Base-by-base conservation (phyloP, 2,888 invertebrate genomes). In the Cryptocheilus praepositus region DNA sequence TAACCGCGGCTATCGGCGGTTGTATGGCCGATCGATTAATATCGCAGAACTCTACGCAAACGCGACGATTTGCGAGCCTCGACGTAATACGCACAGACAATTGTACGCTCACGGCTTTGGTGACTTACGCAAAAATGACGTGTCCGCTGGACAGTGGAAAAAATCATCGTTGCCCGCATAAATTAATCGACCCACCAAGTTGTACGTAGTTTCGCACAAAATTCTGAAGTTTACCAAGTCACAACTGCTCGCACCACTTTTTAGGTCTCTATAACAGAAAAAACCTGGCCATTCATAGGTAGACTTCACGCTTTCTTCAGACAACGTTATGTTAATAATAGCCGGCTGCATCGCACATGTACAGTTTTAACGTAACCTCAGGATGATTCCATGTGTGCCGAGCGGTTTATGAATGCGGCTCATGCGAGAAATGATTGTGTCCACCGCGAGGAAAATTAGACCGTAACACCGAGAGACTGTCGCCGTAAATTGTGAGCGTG, bases 21-120 rank as follows among this genome's bases (percentile, higher is more conserved):
- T 19, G 43, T 62, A 16, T 18, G 59, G 18, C 15, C 46, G 61
- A 62, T 64, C 62, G 64, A 65, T 65, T 44, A 36, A 62, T 16
- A 18, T 13, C 15, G 0, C 28, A 15, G 1, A 15, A 15, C 3
- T n/a, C 11, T 36, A 25, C 16, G 36, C 55, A 25, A 25, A 25
- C 25, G 25, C 25, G 25, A 25, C 5, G n/a, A n/a, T 25, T 25
- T 25, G 25, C 2, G 25, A 25, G 25, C 5, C 25, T 5, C 25
- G 25, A 5, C 5, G 25, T 25, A 25, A 25, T 5, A 16, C 18
- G 49, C 5, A 16, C 3, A 7, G 1, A 11, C 36, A 7, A 8
- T 11, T 49, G n/a, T 49, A n/a, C 16, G 13, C 5, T 16, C n/a
- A 46, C 46, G 46, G 5, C 46, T 28, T 28, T 28, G 4, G 28